Conservation (phyloP, 2,888 invertebrate species). For the Drosophila setosimentum region DNA sequence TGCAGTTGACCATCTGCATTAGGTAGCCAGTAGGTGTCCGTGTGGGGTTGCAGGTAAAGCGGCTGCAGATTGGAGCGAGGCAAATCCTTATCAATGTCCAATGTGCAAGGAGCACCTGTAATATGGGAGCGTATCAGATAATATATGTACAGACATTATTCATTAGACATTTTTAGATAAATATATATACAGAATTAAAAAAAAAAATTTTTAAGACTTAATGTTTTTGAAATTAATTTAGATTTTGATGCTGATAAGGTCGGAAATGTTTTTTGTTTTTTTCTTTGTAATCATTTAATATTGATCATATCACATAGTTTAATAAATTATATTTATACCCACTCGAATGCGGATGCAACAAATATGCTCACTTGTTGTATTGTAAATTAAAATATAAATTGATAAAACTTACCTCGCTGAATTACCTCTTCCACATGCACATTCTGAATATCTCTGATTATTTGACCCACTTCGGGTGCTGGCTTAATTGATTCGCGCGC, state of each 20-base stretch:
- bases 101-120: conserved; percentile 56
- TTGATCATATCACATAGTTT: not conserved
- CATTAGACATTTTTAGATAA: not conserved
- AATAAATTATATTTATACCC: not conserved
- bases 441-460: conserved; percentile 56
- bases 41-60: conserved; percentile 86
- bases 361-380: not conserved
- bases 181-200: no score
- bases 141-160: no score
- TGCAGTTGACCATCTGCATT: conserved; percentile 71
- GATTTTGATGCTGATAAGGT: not conserved
- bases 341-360: not conserved
- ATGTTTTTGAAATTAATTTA: not conserved
- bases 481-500: conserved; percentile 63
- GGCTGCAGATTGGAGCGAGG: conserved; percentile 87
- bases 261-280: not conserved
- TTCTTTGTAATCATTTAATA: not conserved
- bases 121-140: not conserved
- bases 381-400: not conserved
- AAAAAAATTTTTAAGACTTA: not conserved
- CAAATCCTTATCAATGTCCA: conserved; percentile 76
- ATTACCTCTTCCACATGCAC: conserved; percentile 40
- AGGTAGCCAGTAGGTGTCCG: conserved; percentile 77
- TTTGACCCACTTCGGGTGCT: conserved; percentile 64
- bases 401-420: conserved; percentile 41